Conservation (phyloP, 2,888 invertebrate genomes). For the Sinotaia quadrata region DNA sequence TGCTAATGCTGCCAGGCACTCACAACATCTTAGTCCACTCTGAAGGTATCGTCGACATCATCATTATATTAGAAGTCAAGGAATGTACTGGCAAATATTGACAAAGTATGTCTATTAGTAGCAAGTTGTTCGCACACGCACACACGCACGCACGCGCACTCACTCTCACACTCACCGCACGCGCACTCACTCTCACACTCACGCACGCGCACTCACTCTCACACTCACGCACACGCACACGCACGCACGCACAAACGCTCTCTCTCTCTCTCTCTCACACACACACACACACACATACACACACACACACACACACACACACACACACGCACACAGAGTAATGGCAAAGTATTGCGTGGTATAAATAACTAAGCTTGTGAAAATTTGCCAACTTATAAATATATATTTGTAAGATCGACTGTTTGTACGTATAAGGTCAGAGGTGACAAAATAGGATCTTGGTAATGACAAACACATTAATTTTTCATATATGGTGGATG, state of each 20-base stretch:
- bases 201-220: not conserved
- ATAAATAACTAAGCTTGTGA: too few species aligned
- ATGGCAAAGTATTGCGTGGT: not conserved
- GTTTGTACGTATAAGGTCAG: not conserved
- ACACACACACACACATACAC: slow-evolving; percentile 9
- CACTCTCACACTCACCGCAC: not conserved
- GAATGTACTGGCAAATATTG: too few species aligned
- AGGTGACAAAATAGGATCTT: too few species aligned
- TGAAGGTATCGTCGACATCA: too few species aligned
- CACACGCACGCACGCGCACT: slow-evolving; percentile 1
- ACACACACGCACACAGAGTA: not conserved
- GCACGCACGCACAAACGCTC: too few species aligned
- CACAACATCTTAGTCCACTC: too few species aligned
- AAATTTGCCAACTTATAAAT: too few species aligned
- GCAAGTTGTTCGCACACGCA: slow-evolving; percentile 12
- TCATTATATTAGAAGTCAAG: too few species aligned
- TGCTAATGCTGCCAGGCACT: too few species aligned
- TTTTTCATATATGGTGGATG: too few species aligned
- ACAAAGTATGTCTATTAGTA: too few species aligned
- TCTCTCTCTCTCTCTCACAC: slow-evolving; percentile 7
- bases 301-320: slow-evolving; percentile 4
- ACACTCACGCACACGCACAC: not conserved
- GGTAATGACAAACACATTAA: too few species aligned
- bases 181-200: not conserved
- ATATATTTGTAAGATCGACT: not conserved